Evolutionary conservation across 2,113 vertebrate species (phyloP).

Genomic region (Gallinago media): DNA sequence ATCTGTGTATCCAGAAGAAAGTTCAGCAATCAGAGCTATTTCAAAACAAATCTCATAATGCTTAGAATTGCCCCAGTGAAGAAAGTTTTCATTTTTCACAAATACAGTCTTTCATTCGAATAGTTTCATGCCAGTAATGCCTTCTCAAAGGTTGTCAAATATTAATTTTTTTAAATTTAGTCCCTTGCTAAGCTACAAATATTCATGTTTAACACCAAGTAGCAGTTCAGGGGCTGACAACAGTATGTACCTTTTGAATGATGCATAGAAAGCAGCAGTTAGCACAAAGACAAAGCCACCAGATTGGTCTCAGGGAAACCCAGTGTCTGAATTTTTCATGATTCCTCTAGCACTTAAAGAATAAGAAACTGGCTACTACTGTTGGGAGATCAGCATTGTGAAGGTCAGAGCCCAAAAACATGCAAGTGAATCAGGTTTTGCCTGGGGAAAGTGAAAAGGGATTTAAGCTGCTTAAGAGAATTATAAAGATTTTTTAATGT

Average conservation of each 20-base stretch:
- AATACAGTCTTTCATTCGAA: slow-evolving; percentile 70
- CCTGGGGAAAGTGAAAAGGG: slow-evolving; percentile 80
- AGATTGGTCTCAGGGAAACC: slow-evolving; percentile 94
- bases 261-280: slow-evolving; percentile 85
- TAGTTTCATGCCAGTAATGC: slow-evolving; percentile 73
- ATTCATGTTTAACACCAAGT: slow-evolving; percentile 90
- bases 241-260: slow-evolving; percentile 89
- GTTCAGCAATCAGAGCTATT: slow-evolving; percentile 49
- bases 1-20: slow-evolving; percentile 42
- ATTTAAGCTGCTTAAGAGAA: slow-evolving; percentile 81
- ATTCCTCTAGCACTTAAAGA: slow-evolving; percentile 95
- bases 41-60: slow-evolving; percentile 59
- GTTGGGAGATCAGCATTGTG: slow-evolving; percentile 79
- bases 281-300: slow-evolving; percentile 96
- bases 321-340: slow-evolving; percentile 96
- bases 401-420: slow-evolving; percentile 87
- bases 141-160: slow-evolving; percentile 86
- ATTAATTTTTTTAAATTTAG: slow-evolving; percentile 87
- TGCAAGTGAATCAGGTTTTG: slow-evolving; percentile 80
- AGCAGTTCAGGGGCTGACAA: slow-evolving; percentile 84
- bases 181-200: slow-evolving; percentile 87
- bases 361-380: slow-evolving; percentile 89
- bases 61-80: slow-evolving; percentile 56
- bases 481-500: slow-evolving; percentile 67
- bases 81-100: slow-evolving; percentile 77